Evolutionary conservation across 2,888 invertebrate genomes (phyloP).

Genomic region (Lacanobia wlatinum): DNA sequence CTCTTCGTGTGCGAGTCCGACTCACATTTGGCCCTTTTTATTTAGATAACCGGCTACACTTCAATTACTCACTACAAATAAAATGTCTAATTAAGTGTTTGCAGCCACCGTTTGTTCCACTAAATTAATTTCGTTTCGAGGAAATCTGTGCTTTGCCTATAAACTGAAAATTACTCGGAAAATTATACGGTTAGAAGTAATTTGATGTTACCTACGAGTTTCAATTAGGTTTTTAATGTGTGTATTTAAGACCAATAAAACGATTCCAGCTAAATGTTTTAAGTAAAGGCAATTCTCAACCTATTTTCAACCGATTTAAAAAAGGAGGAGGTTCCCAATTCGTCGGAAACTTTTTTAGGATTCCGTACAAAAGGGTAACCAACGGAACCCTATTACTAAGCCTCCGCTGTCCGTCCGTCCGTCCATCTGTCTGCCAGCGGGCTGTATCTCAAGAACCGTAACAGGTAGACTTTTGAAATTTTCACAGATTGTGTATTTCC

Average conservation of each 20-base stretch:
- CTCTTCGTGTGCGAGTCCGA: too few relatives aligned
- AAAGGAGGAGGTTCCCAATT: too few relatives aligned
- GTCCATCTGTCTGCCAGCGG: too few relatives aligned
- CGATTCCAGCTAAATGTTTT: conserved; percentile 1
- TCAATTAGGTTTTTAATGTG: neutral
- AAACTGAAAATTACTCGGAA: neutral
- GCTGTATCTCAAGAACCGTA: too few relatives aligned
- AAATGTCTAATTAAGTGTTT: conserved; percentile 6
- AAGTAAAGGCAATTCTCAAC: neutral
- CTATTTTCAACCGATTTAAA: too few relatives aligned
- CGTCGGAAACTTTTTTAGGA: too few relatives aligned
- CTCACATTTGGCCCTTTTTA: too few relatives aligned
- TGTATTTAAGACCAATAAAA: neutral
- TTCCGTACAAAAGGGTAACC: too few relatives aligned
- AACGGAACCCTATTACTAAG: too few relatives aligned
- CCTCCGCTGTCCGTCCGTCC: too few relatives aligned
- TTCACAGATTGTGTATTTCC: too few relatives aligned
- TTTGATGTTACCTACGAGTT: neutral
- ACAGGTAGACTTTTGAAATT: too few relatives aligned
- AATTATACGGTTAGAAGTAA: conserved; percentile 23
- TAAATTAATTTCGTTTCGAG: conserved; percentile 49
- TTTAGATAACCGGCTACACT: neutral
- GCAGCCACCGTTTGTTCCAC: conserved; percentile 44
- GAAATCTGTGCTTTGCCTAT: conserved; percentile 28
- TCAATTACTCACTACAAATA: neutral